A percentile compares a stretch with the other conserved stretches of the same genome.
Evolutionary conservation across 2,113 vertebrate species (phyloP).

Genomic region (Microtus montanus): DNA sequence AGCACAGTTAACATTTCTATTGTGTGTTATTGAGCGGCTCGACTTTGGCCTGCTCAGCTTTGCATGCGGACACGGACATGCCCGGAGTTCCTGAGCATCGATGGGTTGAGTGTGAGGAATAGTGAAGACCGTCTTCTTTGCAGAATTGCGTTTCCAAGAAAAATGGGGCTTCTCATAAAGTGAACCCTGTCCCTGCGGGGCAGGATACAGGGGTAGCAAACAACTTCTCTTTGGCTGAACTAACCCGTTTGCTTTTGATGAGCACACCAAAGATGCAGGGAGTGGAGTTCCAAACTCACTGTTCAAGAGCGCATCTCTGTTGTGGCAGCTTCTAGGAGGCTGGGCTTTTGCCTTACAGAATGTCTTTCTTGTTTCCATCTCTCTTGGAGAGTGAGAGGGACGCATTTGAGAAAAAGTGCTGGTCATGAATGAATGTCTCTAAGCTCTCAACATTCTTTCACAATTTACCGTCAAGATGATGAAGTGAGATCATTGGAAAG

Average conservation of each 20-base stretch:
- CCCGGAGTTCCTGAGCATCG: background rate
- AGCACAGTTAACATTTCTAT: slow-evolving; percentile 65
- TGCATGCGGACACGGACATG: background rate
- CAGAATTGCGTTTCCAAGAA: slow-evolving; percentile 33
- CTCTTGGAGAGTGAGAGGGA: background rate
- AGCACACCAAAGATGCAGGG: too few species aligned
- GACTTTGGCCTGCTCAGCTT: slow-evolving; percentile 5
- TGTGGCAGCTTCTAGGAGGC: background rate
- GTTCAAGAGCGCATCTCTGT: too few species aligned
- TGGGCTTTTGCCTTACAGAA: background rate
- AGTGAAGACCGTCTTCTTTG: background rate
- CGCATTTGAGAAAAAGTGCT: background rate
- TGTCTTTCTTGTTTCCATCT: background rate
- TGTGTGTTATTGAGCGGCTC: slow-evolving; percentile 55
- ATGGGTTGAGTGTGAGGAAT: background rate
- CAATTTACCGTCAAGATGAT: background rate
- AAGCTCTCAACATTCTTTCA: background rate
- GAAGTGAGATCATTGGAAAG: background rate
- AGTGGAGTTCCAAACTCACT: background rate
- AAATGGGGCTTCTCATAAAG: background rate
- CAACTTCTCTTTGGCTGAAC: background rate
- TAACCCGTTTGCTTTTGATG: background rate
- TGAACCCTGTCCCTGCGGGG: background rate
- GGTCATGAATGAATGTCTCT: background rate
- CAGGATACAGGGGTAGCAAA: background rate